Percentiles rank a stretch among this genome's conserved stretches.
Evolutionary conservation across 2,797 vertebrate species (phyloP).

Genomic region (Pampus argenteus): DNA sequence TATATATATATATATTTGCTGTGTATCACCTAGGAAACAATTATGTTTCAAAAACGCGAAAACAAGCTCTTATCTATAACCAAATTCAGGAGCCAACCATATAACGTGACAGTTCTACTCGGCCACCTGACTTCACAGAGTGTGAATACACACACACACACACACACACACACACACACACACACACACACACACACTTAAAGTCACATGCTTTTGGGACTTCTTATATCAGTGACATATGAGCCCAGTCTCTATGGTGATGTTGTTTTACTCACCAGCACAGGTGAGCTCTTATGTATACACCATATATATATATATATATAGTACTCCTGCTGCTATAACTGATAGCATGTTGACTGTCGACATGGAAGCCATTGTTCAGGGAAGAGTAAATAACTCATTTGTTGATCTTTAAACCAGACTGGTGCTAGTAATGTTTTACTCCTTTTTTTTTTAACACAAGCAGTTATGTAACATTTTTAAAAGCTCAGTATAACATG

Average conservation of each 20-base stretch:
- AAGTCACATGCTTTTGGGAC: conserved; percentile 63
- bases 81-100: neutral
- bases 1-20: too few relatives aligned
- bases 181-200: neutral
- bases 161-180: neutral
- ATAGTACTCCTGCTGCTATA: neutral
- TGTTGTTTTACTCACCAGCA: conserved; percentile 29
- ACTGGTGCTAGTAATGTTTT: neutral
- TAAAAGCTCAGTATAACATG: neutral
- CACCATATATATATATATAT: neutral
- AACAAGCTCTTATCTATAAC: neutral
- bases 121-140: neutral
- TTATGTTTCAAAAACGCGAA: neutral
- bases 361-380: neutral
- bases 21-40: neutral
- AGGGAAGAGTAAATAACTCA: conserved; percentile 9
- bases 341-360: neutral
- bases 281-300: conserved; percentile 21
- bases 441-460: neutral
- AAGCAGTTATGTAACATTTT: neutral
- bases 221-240: conserved; percentile 51
- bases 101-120: neutral
- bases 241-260: conserved; percentile 67
- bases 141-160: neutral
- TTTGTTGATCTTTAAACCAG: conserved; percentile 5